phyloP scores from a whole-genome alignment of 2,113 vertebrate genomes.

The Patagioenas fasciata region DNA sequence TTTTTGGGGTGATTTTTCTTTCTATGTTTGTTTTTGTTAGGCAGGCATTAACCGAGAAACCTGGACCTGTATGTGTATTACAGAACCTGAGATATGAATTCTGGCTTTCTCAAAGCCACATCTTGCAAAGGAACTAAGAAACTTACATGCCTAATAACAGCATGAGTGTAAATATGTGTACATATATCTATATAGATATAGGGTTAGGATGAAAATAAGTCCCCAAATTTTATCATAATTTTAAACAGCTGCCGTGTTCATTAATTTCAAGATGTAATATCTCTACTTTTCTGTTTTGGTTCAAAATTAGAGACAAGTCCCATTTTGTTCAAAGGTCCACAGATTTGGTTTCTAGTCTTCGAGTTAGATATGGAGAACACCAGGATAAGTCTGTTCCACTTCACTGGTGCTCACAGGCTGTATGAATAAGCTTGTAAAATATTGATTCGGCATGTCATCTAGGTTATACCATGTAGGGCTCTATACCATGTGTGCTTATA shows the following conservation, averaged over 20 bases:
- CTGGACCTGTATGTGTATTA: background rate
- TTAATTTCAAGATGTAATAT: background rate
- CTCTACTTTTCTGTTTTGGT: background rate
- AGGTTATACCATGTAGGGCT: rapidly evolving
- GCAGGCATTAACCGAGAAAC: background rate
- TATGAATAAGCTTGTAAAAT: background rate
- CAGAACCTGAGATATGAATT: background rate
- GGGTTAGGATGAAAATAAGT: background rate
- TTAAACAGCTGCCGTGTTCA: background rate
- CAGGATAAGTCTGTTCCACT: background rate
- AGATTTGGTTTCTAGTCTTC: background rate
- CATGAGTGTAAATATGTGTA: background rate
- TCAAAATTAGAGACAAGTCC: background rate
- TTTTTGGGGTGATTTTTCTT: background rate
- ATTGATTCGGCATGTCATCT: background rate
- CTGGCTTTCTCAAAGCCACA: background rate
- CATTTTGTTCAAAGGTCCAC: background rate
- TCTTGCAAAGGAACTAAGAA: background rate
- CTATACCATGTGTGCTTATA: background rate
- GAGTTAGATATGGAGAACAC: background rate
- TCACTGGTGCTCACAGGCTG: background rate
- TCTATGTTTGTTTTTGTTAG: background rate
- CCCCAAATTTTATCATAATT: background rate
- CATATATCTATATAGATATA: background rate
- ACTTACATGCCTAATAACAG: background rate